These are phyloP conservation scores for Chymomyza fuscimana DNA, from an alignment of 2,888 invertebrate species.

Conservation along the genomic window DNA sequence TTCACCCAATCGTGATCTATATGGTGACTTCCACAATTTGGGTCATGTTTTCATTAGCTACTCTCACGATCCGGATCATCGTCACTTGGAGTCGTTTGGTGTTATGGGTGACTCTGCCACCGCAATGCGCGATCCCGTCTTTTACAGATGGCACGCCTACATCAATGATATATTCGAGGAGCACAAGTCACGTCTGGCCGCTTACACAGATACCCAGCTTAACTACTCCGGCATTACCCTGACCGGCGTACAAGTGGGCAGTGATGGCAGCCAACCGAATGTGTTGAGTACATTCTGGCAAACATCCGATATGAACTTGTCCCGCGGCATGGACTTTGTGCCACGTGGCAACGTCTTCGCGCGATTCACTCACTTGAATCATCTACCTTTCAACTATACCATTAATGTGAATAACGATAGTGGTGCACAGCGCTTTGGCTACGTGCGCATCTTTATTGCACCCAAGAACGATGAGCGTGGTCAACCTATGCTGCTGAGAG, in stretches of 20 bases:
- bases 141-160: slow-evolving; percentile 92
- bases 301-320: slow-evolving; percentile 88
- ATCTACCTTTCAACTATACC: slow-evolving; percentile 85
- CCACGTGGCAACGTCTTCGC: slow-evolving; percentile 88
- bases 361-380: slow-evolving; percentile 87
- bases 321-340: slow-evolving; percentile 90
- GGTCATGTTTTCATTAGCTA: slow-evolving; percentile 89
- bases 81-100: slow-evolving; percentile 86
- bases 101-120: slow-evolving; percentile 92
- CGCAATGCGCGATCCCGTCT: slow-evolving; percentile 92
- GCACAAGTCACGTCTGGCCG: slow-evolving; percentile 85
- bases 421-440: slow-evolving; percentile 81
- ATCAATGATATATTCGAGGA: slow-evolving; percentile 89
- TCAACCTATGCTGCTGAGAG: slow-evolving; percentile 82
- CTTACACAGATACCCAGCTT: slow-evolving; percentile 81
- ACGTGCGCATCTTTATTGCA: slow-evolving; percentile 84
- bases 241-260: slow-evolving; percentile 81
- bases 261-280: slow-evolving; percentile 82
- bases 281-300: slow-evolving; percentile 88
- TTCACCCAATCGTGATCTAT: slow-evolving; percentile 85
- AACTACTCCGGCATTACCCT: slow-evolving; percentile 82
- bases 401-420: slow-evolving; percentile 83
- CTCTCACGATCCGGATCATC: slow-evolving; percentile 89
- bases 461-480: slow-evolving; percentile 85
- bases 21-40: slow-evolving; percentile 91